Evolutionary conservation across 2,888 invertebrate species (phyloP), one percentile per base, ranked within the genome.

Genomic region (Uropetala carovei): DNA sequence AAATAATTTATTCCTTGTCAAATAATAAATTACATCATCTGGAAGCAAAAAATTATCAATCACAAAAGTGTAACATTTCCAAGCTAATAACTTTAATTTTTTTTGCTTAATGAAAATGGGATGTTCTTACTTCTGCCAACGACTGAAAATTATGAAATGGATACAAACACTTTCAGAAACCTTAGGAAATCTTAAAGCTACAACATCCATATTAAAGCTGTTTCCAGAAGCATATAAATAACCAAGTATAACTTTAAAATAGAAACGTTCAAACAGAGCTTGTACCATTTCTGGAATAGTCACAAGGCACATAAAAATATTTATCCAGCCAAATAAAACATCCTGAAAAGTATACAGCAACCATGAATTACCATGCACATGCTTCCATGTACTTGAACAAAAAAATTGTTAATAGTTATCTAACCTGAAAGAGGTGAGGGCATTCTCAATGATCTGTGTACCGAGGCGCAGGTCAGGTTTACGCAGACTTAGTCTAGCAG

Each of bases 401-500:
- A 68, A 30, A 60, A 89, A 56, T 86, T 30, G 22, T 86, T 56
- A 89, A 60, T 64, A 89, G 58, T 89, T 89, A 68, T 89, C 89
- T 89, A 89, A 89, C 89, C 89, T 97, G 96, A 97, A 96, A 95
- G 96, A 97, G 94, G 96, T 96, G 94, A 97, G 95, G 93, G 96
- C 96, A 95, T 96, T 97, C 96, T 97, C 97, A 95, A 98, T 96
- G 95, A 97, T 96, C 95, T 97, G 97, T 95, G 97, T 97, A 92
- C 97, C 96, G 94, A 97, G 96, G 96, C 97, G 97, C 96, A 97
- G 96, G 95, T 97, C 97, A 94, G 97, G 96, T 96, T 97, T 98
- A 95, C 97, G 97, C 95, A 98, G 96, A 95, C 97, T 97, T 95
- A 98, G 96, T 95, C 98, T 96, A 96, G 96, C 97, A 94, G 98